phyloP scores from a whole-genome alignment of 2,797 vertebrate genomes.

The Anniella stebbinsi region DNA sequence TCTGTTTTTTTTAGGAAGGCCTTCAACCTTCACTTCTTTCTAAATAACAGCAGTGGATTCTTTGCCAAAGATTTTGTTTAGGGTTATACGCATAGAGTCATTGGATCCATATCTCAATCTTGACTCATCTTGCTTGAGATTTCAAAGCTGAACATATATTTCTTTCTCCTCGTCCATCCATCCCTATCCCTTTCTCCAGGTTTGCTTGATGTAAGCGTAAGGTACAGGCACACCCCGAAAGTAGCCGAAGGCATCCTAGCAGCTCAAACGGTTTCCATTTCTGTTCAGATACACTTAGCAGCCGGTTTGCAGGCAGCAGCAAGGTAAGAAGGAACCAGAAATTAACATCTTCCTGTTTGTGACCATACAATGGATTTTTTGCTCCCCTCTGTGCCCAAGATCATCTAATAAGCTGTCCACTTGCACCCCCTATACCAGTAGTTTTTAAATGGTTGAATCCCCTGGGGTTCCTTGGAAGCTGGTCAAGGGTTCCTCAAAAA shows the following conservation, averaged over 20 bases:
- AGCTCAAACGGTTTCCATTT: conserved; percentile 82
- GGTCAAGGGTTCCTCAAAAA: no score
- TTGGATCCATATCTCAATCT: rapidly evolving
- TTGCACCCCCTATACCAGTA: background rate
- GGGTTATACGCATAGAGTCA: rapidly evolving
- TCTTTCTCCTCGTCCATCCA: background rate
- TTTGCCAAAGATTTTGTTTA: background rate
- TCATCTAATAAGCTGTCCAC: background rate
- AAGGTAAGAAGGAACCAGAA: conserved; percentile 83
- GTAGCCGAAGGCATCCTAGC: conserved; percentile 75
- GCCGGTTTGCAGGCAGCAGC: conserved; percentile 93
- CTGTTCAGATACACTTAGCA: conserved; percentile 88
- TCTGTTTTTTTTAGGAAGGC: background rate
- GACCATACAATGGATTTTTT: no score
- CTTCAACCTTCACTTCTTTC: rapidly evolving
- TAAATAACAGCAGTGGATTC: background rate
- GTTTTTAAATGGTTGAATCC: background rate
- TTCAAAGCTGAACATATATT: background rate
- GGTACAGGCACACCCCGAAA: conserved; percentile 83
- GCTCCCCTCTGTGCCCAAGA: background rate
- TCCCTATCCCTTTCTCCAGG: conserved; percentile 74
- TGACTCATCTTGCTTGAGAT: rapidly evolving
- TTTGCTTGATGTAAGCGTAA: conserved; percentile 88
- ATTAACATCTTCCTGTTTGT: no score
- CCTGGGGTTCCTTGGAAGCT: background rate